Conservation (phyloP, 2,797 vertebrate genomes). For the Parauchenoglanis ngamensis region DNA sequence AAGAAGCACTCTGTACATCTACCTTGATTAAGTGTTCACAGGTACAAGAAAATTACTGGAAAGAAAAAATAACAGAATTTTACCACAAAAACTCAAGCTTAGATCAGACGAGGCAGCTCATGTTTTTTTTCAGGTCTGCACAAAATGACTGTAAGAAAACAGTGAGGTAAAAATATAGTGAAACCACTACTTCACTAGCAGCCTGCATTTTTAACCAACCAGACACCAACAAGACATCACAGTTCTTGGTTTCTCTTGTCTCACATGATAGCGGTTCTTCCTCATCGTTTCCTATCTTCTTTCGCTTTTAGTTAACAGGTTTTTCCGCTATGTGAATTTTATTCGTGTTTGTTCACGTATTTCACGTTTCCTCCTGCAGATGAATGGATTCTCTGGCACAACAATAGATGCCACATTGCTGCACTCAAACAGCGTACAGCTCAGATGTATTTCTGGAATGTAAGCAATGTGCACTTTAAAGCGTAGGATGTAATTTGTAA, state of each 20-base stretch:
- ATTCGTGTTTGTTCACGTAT: background rate
- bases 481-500: conserved; percentile 19
- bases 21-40: background rate
- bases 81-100: background rate
- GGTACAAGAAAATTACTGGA: background rate
- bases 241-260: background rate
- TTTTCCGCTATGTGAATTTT: background rate
- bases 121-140: background rate
- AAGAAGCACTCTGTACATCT: background rate
- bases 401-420: background rate
- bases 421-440: background rate
- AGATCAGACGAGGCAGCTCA: background rate
- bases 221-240: background rate
- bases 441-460: conserved; percentile 25
- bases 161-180: background rate
- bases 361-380: background rate
- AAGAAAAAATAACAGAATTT: background rate
- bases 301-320: background rate
- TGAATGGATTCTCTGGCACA: background rate
- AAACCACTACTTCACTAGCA: background rate
- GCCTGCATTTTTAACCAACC: background rate
- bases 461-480: background rate
- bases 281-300: background rate
- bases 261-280: background rate
- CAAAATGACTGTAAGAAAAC: background rate